phyloP scores from a whole-genome alignment of 2,888 invertebrate species.

The Mythimna albipuncta region DNA sequence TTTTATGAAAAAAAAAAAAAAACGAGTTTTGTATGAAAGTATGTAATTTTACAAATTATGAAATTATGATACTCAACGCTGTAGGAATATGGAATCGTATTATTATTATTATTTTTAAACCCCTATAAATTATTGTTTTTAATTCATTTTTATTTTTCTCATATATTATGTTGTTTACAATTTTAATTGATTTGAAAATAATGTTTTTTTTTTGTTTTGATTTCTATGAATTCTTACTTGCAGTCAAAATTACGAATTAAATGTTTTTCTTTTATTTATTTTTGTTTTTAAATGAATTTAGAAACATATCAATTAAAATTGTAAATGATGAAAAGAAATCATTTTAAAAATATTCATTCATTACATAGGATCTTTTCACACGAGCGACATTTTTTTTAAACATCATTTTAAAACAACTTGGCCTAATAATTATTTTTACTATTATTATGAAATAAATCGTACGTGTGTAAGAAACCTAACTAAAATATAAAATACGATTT shows the following conservation, averaged over 20 bases:
- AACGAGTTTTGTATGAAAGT: constrained; percentile 52
- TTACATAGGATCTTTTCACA: neutral
- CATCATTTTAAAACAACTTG: too few relatives aligned
- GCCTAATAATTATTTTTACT: neutral
- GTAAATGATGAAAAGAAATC: constrained; percentile 45
- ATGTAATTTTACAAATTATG: constrained; percentile 63
- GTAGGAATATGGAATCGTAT: constrained; percentile 71
- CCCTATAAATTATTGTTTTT: constrained; percentile 66
- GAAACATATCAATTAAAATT: constrained; percentile 55
- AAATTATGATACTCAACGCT: constrained; percentile 73
- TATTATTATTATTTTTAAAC: constrained; percentile 49
- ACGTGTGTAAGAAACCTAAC: constrained; percentile 10
- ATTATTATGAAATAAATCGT: constrained; percentile 9
- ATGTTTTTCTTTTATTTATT: constrained; percentile 17
- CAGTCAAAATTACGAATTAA: constrained; percentile 18
- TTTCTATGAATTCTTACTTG: constrained; percentile 24
- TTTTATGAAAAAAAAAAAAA: constrained; percentile 44
- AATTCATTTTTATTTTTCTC: constrained; percentile 18
- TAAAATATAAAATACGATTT: constrained; percentile 62
- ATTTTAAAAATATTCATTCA: constrained; percentile 26
- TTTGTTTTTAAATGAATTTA: constrained; percentile 34
- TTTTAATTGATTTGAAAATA: constrained; percentile 42
- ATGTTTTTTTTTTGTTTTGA: neutral
- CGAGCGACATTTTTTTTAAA: neutral
- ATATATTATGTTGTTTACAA: constrained; percentile 54